Percentiles rank a stretch among this genome's conserved stretches.
Evolutionary conservation across 2,888 invertebrate genomes (phyloP).

Genomic region (Lithophane semibrunnea): DNA sequence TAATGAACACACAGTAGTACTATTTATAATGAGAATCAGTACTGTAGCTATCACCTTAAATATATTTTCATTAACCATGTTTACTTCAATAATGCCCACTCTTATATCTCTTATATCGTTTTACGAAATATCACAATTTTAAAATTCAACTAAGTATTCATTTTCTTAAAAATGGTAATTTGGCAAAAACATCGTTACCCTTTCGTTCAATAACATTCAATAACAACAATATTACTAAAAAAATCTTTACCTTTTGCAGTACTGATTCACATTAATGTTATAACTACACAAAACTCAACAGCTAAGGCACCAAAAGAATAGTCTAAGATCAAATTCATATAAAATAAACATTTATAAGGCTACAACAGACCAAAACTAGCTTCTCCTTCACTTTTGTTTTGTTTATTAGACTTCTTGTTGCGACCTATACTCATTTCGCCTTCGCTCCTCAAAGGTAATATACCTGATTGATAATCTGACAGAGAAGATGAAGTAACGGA

Average conservation of each 20-base stretch:
- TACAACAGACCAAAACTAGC: constrained; percentile 72
- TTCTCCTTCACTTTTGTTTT: constrained; percentile 79
- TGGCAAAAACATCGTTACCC: neutral
- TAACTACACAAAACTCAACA: constrained; percentile 56
- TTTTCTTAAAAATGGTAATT: constrained; percentile 29
- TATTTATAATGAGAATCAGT: constrained; percentile 45
- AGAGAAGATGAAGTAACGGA: constrained; percentile 77
- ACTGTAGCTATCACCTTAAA: constrained; percentile 30
- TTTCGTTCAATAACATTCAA: constrained; percentile 3
- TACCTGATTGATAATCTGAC: constrained; percentile 75
- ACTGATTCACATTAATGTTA: constrained; percentile 48
- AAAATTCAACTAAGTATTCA: constrained; percentile 7
- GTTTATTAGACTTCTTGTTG: constrained; percentile 66
- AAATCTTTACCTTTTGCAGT: constrained; percentile 18
- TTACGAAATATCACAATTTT: constrained; percentile 33
- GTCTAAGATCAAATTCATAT: constrained; percentile 54
- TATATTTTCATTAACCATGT: constrained; percentile 4
- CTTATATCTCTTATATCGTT: constrained; percentile 19
- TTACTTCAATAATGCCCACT: constrained; percentile 11
- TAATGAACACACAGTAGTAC: constrained; percentile 61
- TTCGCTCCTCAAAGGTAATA: constrained; percentile 82
- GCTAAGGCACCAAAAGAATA: constrained; percentile 73
- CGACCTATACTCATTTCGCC: constrained; percentile 82
- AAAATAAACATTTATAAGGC: constrained; percentile 26
- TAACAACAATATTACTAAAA: constrained; percentile 18